These are phyloP conservation scores for Campylorhamphus procurvoides DNA, from an alignment of 2,113 vertebrate species.

Conservation along the genomic window DNA sequence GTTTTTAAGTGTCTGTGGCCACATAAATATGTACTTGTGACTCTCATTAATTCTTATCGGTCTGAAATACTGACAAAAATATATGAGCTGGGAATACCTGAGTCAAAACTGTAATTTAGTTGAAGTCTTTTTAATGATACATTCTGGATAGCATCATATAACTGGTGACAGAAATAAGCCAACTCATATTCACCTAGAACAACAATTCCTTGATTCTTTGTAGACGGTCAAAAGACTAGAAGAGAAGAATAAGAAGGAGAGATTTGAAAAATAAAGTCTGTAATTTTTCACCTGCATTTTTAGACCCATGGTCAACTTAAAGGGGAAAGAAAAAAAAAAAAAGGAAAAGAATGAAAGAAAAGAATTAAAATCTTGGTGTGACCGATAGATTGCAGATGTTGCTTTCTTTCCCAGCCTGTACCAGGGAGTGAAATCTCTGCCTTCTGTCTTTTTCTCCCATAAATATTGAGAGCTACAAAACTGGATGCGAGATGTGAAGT, in stretches of 20 bases:
- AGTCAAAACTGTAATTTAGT: constrained; percentile 61
- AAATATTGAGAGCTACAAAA: neutral
- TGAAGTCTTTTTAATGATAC: constrained; percentile 53
- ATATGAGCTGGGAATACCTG: constrained; percentile 65
- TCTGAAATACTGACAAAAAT: constrained; percentile 63
- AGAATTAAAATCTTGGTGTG: constrained; percentile 56
- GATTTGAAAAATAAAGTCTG: constrained; percentile 49
- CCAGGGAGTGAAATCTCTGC: constrained; percentile 22
- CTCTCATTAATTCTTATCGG: constrained; percentile 63
- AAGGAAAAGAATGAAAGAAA: neutral
- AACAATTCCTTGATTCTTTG: constrained; percentile 44
- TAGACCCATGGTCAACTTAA: neutral
- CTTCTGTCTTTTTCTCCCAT: constrained; percentile 24
- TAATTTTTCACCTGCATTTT: constrained; percentile 52
- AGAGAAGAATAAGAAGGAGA: constrained; percentile 26
- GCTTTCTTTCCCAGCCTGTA: neutral
- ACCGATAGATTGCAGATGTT: constrained; percentile 43
- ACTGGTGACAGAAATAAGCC: constrained; percentile 64
- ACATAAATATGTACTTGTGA: constrained; percentile 43
- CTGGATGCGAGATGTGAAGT: neutral
- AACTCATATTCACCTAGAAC: constrained; percentile 54
- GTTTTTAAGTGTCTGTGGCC: constrained; percentile 42
- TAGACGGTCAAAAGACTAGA: neutral
- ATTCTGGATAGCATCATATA: constrained; percentile 63
- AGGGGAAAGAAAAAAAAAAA: neutral